These are phyloP conservation scores for Saccostrea cuccullata DNA, from an alignment of 1,140 invertebrate species.

Conservation along the genomic window DNA sequence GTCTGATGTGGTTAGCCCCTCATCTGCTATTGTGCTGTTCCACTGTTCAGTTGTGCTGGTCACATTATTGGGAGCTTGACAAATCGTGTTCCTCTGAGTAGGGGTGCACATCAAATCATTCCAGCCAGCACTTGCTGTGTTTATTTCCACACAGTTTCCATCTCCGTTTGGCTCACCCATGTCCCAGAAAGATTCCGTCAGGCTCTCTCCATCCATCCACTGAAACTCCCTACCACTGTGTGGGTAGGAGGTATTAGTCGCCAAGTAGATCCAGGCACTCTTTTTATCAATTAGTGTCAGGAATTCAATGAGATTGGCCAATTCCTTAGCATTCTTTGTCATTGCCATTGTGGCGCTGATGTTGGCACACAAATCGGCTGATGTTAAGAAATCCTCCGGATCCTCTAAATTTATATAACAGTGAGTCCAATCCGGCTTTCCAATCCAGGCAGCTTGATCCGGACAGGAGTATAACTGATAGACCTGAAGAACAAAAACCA, in stretches of 20 bases:
- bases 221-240: background rate
- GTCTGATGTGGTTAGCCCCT: background rate
- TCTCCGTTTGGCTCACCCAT: background rate
- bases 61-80: background rate
- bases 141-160: background rate
- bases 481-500: background rate
- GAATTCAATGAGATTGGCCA: background rate
- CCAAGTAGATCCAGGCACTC: conserved; percentile 13
- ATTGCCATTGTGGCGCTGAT: conserved; percentile 16
- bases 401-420: background rate
- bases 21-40: no score
- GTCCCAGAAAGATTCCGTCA: background rate
- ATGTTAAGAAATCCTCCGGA: background rate
- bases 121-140: background rate
- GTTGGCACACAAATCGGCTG: background rate
- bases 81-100: background rate
- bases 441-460: background rate
- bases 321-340: background rate
- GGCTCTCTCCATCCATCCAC: background rate
- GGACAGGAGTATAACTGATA: background rate
- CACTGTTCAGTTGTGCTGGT: background rate
- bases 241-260: background rate
- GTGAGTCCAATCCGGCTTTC: background rate
- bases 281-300: background rate
- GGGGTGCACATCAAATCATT: background rate